phyloP scores from a whole-genome alignment of 2,888 invertebrate genomes.

The Netelia inedita region DNA sequence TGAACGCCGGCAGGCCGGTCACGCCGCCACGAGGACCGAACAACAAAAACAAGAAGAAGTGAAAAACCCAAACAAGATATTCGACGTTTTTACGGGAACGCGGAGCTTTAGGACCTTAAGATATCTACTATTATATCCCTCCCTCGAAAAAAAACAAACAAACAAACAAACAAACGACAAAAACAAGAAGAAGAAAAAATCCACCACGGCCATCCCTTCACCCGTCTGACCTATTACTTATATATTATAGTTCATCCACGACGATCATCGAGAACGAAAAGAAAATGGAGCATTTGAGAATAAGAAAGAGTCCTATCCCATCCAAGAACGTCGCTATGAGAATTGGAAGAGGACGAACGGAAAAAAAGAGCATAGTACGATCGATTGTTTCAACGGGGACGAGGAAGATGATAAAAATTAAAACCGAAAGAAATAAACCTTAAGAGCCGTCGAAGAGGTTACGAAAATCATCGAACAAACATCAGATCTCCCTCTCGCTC shows the following conservation, averaged over 20 bases:
- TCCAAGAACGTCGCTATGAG: not conserved
- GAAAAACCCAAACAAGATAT: constrained; percentile 76
- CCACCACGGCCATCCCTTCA: constrained; percentile 57
- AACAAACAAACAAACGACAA: constrained; percentile 40
- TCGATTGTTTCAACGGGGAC: constrained; percentile 9
- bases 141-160: constrained; percentile 61
- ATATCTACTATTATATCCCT: constrained; percentile 75
- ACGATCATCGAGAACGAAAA: constrained; percentile 46
- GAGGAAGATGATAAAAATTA: not conserved
- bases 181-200: constrained; percentile 47
- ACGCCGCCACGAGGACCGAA: constrained; percentile 98
- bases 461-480: not conserved
- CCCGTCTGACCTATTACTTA: constrained; percentile 54
- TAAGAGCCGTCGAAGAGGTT: not conserved
- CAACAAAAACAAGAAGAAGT: constrained; percentile 98
- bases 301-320: constrained; percentile 11
- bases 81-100: constrained; percentile 67
- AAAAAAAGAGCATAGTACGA: not conserved
- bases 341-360: constrained; percentile 1
- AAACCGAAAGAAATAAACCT: not conserved
- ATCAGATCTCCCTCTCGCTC: not conserved
- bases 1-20: constrained; percentile 98
- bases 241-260: constrained; percentile 55
- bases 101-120: constrained; percentile 81
- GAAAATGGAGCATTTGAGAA: constrained; percentile 34